Conservation (phyloP, 2,797 vertebrate species). For the Gobio occitaniae region DNA sequence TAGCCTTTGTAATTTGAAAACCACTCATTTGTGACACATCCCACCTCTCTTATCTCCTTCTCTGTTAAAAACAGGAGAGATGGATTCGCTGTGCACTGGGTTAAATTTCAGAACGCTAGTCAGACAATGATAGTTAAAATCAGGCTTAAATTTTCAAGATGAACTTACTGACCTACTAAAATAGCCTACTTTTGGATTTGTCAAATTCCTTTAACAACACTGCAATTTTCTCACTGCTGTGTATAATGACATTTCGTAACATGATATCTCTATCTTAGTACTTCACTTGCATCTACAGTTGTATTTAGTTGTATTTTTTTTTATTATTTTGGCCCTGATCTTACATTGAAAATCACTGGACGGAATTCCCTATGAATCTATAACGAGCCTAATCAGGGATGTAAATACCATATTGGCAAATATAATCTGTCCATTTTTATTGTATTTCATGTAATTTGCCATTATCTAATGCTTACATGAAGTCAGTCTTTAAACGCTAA, state of each 20-base stretch:
- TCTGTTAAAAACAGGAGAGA: slow-evolving; percentile 22
- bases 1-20: slow-evolving; percentile 12
- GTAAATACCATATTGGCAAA: background rate
- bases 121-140: background rate
- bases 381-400: background rate
- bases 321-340: background rate
- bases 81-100: background rate
- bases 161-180: slow-evolving; percentile 7
- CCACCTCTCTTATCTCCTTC: background rate
- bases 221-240: background rate
- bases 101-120: background rate
- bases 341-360: background rate
- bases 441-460: background rate
- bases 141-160: slow-evolving; percentile 4
- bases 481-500: background rate
- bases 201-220: background rate
- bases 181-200: background rate
- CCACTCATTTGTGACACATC: slow-evolving; percentile 10
- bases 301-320: slow-evolving; percentile 2
- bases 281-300: slow-evolving; percentile 2
- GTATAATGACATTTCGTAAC: background rate
- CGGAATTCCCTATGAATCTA: background rate
- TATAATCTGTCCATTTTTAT: background rate
- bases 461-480: background rate
- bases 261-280: background rate